A percentile compares a stretch with the other conserved stretches of the same genome.
Evolutionary conservation across 2,113 vertebrate genomes (phyloP).

Genomic region (Pterocles gutturalis): DNA sequence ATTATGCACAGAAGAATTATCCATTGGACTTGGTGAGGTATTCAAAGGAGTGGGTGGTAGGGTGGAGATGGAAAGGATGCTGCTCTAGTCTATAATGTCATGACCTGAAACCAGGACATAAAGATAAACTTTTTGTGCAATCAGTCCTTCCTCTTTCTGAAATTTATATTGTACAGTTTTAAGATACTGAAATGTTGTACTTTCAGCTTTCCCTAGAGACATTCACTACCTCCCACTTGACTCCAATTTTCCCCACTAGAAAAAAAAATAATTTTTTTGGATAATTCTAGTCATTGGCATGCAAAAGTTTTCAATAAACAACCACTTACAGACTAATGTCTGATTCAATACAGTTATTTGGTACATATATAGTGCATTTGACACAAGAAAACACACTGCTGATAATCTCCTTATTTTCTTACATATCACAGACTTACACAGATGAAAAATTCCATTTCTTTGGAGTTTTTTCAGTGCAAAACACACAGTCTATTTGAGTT

Average conservation of each 20-base stretch:
- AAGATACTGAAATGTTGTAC: neutral
- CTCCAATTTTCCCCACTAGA: neutral
- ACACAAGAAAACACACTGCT: neutral
- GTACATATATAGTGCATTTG: neutral
- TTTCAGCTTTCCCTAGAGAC: neutral
- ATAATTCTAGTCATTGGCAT: neutral
- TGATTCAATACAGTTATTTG: neutral
- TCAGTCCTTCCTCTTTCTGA: neutral
- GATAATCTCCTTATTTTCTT: neutral
- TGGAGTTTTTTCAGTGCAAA: neutral
- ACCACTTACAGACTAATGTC: neutral
- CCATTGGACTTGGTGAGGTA: neutral
- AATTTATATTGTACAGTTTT: neutral
- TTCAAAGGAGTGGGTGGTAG: neutral
- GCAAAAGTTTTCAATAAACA: neutral
- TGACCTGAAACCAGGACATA: neutral
- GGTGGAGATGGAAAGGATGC: neutral
- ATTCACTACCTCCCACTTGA: neutral
- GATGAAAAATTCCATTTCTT: neutral
- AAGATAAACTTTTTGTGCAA: neutral
- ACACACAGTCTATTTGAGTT: neutral
- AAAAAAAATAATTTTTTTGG: neutral
- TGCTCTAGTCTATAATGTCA: neutral
- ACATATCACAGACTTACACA: neutral
- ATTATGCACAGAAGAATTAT: neutral